Base-by-base conservation (phyloP, 2,797 vertebrate genomes). In the Gymnoscopelus microlampas region DNA sequence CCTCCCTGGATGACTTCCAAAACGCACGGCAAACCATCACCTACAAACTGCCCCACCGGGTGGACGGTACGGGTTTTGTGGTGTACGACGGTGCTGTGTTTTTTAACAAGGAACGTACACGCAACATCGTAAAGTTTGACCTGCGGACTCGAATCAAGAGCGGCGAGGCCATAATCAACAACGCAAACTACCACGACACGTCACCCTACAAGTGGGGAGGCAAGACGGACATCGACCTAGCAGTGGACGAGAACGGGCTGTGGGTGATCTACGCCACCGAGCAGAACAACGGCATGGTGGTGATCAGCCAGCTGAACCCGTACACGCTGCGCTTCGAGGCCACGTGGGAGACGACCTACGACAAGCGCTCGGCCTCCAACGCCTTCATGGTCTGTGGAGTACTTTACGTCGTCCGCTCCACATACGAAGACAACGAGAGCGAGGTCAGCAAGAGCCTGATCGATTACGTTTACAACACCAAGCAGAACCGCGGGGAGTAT, bases 201-300 rank as follows among this genome's bases (percentile, higher is more conserved):
- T 99, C 98, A 1, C 98, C 98, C 0, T 99, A 99, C 84, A 95
- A 97, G 79, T 99, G 98, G 98, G 98, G 98, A 7, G 98, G 98
- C 15, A 99, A 99, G 91, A 98, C 98, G 26, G 98, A 99, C 89
- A 99, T 99, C 47, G 98, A 99, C 91, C 88, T 99, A 86, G 98
- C 96, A 0, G 98, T 99, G 67, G 98, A 99, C 63, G 98, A 99
- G 87, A 99, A 98, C 0, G 98, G 98, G 66, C 93, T 99, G 60
- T 99, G 98, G 98, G 98, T 99, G 72, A 98, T 99, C 89, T 99
- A 99, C 26, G 98, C 98, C 80, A 99, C 98, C 0, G 98, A 99
- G 78, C 97, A 99, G 84, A 99, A 99, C 94, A 99, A 99, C 0
- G 98, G 98, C 58, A 98, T 99, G 97, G 97, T 99, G 66, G 98